phyloP scores from a whole-genome alignment of 2,888 invertebrate species.

The Eupithecia abbreviata region DNA sequence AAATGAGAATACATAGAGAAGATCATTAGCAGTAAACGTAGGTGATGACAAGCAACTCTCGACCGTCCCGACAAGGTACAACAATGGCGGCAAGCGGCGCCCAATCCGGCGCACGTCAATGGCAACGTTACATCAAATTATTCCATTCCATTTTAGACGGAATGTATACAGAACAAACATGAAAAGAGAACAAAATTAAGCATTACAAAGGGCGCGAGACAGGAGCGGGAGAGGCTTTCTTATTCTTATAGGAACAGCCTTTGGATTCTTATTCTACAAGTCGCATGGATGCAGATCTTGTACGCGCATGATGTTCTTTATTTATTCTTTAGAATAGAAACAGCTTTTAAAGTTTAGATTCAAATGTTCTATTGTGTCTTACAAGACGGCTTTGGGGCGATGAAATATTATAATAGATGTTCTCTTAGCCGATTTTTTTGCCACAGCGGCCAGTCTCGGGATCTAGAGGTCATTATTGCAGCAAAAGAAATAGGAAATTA shows the following conservation, averaged over 20 bases:
- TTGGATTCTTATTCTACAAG: neutral
- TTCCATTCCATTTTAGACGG: constrained; percentile 80
- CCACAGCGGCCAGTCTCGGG: neutral
- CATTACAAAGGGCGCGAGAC: constrained; percentile 57
- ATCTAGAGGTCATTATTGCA: no score
- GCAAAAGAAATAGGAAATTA: no score
- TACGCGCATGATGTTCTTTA: neutral
- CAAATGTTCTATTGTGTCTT: neutral
- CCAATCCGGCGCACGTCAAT: constrained; percentile 67
- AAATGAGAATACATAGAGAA: constrained; percentile 9
- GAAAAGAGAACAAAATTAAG: constrained; percentile 82
- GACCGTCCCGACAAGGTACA: constrained; percentile 22
- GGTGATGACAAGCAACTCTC: constrained; percentile 30
- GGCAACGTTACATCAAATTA: constrained; percentile 73
- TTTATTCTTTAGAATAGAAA: neutral
- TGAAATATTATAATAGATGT: neutral
- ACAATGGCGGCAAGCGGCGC: constrained; percentile 46
- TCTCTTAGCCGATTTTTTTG: neutral
- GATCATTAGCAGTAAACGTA: constrained; percentile 30
- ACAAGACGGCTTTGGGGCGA: neutral
- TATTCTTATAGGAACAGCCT: neutral
- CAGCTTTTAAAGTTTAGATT: neutral
- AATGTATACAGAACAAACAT: constrained; percentile 82
- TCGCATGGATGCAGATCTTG: neutral
- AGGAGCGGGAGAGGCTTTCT: constrained; percentile 44